These are phyloP conservation scores for Penaeus monodon DNA, from an alignment of 2,888 invertebrate genomes.

Conservation along the genomic window DNA sequence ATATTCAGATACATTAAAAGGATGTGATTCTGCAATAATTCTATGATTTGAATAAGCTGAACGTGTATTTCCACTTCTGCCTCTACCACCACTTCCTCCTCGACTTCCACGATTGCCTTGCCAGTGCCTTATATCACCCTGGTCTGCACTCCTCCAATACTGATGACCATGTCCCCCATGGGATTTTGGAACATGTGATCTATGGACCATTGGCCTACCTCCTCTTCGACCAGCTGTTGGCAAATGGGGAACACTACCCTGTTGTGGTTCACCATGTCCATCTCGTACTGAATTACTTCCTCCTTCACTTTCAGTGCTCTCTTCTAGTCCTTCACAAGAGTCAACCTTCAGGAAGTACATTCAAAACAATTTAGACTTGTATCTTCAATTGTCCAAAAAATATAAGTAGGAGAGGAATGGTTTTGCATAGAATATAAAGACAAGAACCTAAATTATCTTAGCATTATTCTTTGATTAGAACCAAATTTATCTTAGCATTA, in stretches of 20 bases:
- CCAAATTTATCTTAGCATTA: no score
- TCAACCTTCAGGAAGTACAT: slow-evolving; percentile 34
- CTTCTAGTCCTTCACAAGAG: slow-evolving; percentile 44
- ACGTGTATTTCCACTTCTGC: slow-evolving; percentile 23
- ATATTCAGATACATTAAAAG: not conserved
- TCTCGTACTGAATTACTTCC: slow-evolving; percentile 6
- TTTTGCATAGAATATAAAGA: no score
- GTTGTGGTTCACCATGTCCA: slow-evolving; percentile 1
- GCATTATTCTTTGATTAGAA: no score
- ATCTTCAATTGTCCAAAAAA: not conserved
- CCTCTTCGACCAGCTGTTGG: slow-evolving; percentile 30
- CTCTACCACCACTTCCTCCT: slow-evolving; percentile 34
- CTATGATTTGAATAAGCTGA: slow-evolving; percentile 9
- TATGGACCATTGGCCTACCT: slow-evolving; percentile 14
- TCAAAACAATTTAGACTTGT: not conserved
- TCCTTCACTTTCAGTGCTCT: slow-evolving; percentile 21
- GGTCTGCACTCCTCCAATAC: slow-evolving; percentile 39
- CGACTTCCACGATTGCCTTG: slow-evolving; percentile 36
- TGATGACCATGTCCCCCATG: slow-evolving; percentile 32
- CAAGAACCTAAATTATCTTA: no score
- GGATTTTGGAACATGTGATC: slow-evolving; percentile 21
- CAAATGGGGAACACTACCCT: not conserved
- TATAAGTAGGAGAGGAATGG: no score
- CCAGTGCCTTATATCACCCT: slow-evolving; percentile 38
- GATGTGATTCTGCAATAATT: slow-evolving; percentile 32